Conservation (phyloP, 2,113 vertebrate genomes). For the Paradisaea rubra region DNA sequence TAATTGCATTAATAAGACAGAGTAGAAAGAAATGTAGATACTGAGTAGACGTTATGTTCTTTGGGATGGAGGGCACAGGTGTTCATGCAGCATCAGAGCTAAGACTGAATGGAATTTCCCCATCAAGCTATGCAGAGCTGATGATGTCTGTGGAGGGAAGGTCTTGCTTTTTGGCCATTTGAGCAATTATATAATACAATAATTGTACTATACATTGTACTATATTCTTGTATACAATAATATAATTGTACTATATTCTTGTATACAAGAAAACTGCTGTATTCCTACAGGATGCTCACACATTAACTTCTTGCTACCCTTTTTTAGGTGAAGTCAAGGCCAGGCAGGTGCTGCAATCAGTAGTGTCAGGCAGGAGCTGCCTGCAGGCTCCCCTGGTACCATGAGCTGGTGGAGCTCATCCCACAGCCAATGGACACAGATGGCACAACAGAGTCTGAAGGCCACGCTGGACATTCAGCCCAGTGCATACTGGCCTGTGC, state of each 20-base stretch:
- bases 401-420: background rate
- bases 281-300: background rate
- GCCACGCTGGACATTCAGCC: accelerated
- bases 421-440: accelerated
- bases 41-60: background rate
- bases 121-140: accelerated
- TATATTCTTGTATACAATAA: too few relatives aligned
- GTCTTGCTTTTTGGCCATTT: background rate
- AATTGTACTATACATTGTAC: background rate
- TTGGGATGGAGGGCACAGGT: background rate
- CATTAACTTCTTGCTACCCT: background rate
- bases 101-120: background rate
- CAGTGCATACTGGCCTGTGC: background rate
- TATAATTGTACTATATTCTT: too few relatives aligned
- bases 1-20: background rate
- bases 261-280: background rate
- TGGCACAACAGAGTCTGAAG: background rate
- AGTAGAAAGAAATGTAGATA: background rate
- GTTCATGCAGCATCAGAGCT: accelerated
- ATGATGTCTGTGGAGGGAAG: background rate
- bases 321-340: background rate
- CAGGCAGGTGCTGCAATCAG: background rate
- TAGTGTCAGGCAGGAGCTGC: background rate
- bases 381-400: background rate
- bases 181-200: background rate